Percentiles rank a stretch among this genome's conserved stretches.
Evolutionary conservation across 2,888 invertebrate species (phyloP).

Genomic region (Trissonchulus sp.): DNA sequence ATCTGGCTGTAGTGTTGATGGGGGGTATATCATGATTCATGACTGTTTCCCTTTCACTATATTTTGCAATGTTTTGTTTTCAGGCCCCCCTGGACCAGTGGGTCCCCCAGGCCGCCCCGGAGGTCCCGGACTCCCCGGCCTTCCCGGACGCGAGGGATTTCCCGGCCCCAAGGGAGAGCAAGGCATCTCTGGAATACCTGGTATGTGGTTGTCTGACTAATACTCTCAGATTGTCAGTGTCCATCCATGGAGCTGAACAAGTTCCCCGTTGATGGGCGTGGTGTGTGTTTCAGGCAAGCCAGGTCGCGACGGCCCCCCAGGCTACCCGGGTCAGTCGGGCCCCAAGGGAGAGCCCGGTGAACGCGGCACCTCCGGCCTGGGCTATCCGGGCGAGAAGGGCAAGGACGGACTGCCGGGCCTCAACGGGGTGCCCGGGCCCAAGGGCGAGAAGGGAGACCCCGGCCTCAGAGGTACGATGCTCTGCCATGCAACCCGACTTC

Average conservation of each 20-base stretch:
- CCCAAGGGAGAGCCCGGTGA: conserved; percentile 44
- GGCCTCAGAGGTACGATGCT: conserved; percentile 33
- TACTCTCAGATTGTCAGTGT: too few species aligned
- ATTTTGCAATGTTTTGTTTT: too few species aligned
- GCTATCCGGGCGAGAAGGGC: conserved; percentile 33
- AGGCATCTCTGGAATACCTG: conserved; percentile 33
- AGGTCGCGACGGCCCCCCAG: conserved; percentile 46
- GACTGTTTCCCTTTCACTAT: too few species aligned
- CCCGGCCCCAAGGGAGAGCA: conserved; percentile 62
- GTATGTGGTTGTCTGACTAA: too few species aligned
- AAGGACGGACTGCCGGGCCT: conserved; percentile 14
- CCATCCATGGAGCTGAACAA: too few species aligned
- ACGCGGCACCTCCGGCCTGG: conserved; percentile 33
- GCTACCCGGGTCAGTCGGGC: conserved; percentile 42
- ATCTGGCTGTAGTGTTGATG: too few species aligned
- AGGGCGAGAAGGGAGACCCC: conserved; percentile 37
- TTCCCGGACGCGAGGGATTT: conserved; percentile 52
- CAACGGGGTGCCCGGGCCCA: conserved; percentile 6
- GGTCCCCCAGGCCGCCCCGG: conserved; percentile 46
- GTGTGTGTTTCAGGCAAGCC: conserved; percentile 58
- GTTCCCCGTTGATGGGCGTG: too few species aligned
- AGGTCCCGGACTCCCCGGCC: conserved; percentile 59
- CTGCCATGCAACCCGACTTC: too few species aligned
- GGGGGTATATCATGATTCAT: too few species aligned
- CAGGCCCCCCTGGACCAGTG: conserved; percentile 51